Conservation (phyloP, 1,140 invertebrate species). For the Scaptomyza graminum region DNA sequence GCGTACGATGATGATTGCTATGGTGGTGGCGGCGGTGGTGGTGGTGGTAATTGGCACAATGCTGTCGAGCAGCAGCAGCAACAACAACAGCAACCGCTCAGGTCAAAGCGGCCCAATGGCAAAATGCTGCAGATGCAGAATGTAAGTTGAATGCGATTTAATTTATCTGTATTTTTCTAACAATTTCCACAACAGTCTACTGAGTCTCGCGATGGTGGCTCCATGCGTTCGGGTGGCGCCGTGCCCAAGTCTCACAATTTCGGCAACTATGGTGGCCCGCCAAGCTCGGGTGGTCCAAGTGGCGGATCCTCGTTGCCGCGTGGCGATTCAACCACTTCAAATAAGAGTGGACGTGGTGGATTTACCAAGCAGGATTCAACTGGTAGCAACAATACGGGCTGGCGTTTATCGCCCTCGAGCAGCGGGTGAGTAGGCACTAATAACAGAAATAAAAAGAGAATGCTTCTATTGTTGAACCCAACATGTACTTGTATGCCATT, state of each 20-base stretch:
- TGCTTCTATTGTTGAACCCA: constrained; percentile 20
- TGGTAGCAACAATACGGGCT: constrained; percentile 87
- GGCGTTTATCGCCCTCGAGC: constrained; percentile 91
- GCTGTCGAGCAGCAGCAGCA: constrained; percentile 60
- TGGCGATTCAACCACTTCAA: constrained; percentile 84
- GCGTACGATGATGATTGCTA: constrained; percentile 68
- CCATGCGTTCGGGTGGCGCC: constrained; percentile 84
- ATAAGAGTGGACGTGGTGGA: constrained; percentile 66
- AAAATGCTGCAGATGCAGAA: constrained; percentile 82
- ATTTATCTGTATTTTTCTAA: too few relatives aligned
- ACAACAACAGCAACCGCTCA: constrained; percentile 55
- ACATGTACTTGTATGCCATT: constrained; percentile 33
- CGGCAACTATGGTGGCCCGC: constrained; percentile 89
- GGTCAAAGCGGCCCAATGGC: constrained; percentile 73
- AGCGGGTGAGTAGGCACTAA: constrained; percentile 87
- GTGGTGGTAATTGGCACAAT: constrained; percentile 44
- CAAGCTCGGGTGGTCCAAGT: constrained; percentile 73
- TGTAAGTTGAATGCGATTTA: constrained; percentile 38
- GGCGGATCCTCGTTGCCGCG: constrained; percentile 81
- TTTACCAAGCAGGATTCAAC: constrained; percentile 91
- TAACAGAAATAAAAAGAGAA: not conserved
- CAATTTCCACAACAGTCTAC: constrained; percentile 84
- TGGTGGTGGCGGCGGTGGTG: constrained; percentile 41
- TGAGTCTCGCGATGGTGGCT: constrained; percentile 84
- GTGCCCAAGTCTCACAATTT: constrained; percentile 95